These are phyloP conservation scores for Lasioglossum zephyrum DNA, from an alignment of 2,888 invertebrate species.

Conservation along the genomic window DNA sequence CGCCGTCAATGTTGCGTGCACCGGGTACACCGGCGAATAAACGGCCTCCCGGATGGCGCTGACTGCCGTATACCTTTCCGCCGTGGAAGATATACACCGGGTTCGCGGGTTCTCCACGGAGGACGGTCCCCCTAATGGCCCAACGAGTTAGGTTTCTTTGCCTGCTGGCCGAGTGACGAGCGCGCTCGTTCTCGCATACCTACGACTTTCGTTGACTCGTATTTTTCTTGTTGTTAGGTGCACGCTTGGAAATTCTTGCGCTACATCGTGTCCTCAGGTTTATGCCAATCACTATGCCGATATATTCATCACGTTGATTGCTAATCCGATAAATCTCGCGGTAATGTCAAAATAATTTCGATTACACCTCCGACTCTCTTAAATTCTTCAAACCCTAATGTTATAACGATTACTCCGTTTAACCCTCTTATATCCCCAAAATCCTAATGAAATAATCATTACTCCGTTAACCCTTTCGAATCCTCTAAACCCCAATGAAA, in stretches of 20 bases:
- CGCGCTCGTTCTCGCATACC: neutral
- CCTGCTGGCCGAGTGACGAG: neutral
- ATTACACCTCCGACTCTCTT: neutral
- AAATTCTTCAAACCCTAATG: neutral
- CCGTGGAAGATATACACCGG: conserved; percentile 4
- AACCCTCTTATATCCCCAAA: neutral
- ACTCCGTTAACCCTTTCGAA: neutral
- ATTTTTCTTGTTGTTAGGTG: neutral
- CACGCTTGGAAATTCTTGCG: neutral
- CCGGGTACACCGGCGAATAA: conserved; percentile 48
- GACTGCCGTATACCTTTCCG: conserved; percentile 3
- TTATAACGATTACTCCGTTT: neutral
- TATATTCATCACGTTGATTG: neutral
- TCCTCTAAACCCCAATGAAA: neutral
- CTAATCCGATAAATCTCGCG: neutral
- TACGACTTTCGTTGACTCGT: neutral
- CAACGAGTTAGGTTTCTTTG: neutral
- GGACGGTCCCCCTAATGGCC: neutral
- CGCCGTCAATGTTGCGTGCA: conserved; percentile 68
- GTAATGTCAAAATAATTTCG: neutral
- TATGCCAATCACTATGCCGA: neutral
- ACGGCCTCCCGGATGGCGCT: conserved; percentile 52
- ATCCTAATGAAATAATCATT: neutral
- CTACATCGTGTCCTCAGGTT: neutral
- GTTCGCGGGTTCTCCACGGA: conserved; percentile 37